Evolutionary conservation across 2,113 vertebrate genomes (phyloP).

Genomic region (Mugil cephalus): DNA sequence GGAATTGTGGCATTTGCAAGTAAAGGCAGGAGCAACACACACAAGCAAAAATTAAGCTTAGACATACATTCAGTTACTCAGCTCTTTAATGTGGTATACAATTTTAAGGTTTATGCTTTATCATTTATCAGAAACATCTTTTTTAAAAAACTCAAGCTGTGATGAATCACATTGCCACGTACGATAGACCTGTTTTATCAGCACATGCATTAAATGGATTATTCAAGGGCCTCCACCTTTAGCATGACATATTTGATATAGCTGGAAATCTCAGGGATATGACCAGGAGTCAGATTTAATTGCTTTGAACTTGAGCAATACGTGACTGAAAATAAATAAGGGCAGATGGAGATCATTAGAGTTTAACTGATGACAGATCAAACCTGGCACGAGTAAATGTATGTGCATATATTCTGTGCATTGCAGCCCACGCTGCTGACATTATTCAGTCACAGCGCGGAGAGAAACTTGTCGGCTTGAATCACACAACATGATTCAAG

Average conservation of each 20-base stretch:
- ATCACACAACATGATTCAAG: conserved; percentile 2
- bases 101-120: no score
- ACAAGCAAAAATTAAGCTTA: background rate
- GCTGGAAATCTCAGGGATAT: no score
- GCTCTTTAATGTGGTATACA: no score
- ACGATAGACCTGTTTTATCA: no score
- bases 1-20: conserved; percentile 10
- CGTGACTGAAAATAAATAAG: background rate
- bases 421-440: background rate
- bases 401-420: background rate
- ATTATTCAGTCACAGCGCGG: background rate
- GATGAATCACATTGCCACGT: background rate
- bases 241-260: no score
- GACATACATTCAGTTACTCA: background rate
- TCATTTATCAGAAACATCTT: no score
- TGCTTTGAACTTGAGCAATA: background rate
- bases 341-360: background rate
- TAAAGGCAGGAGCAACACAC: background rate
- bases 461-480: background rate
- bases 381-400: background rate
- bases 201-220: no score
- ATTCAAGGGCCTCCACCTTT: no score
- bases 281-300: background rate
- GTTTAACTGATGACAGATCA: background rate
- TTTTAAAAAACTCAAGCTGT: background rate